These are phyloP conservation scores for Papilio machaon DNA, from an alignment of 1,140 invertebrate species.

Conservation along the genomic window DNA sequence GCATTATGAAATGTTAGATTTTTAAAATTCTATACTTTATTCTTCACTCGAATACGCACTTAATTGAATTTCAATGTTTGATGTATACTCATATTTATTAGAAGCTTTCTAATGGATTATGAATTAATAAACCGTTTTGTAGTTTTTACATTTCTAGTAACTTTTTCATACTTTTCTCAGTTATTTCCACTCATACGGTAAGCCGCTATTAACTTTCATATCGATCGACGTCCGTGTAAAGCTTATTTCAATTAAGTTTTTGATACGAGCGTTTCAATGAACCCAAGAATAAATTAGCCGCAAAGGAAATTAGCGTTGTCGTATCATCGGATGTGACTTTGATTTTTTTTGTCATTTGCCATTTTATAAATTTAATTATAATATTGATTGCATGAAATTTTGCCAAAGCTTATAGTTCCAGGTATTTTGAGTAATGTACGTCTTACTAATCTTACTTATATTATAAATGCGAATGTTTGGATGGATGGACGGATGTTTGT, in stretches of 20 bases:
- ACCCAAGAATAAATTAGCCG: slow-evolving; percentile 4
- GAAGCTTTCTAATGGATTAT: no score
- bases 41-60: no score
- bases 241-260: slow-evolving; percentile 3
- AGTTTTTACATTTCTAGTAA: not conserved
- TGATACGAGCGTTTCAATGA: slow-evolving; percentile 15
- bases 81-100: no score
- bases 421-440: no score
- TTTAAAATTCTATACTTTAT: no score
- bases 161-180: not conserved
- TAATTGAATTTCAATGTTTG: no score
- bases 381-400: not conserved
- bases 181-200: not conserved
- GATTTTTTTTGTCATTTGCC: not conserved
- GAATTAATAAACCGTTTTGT: no score
- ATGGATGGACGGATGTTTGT: no score
- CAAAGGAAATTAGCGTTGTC: slow-evolving; percentile 1
- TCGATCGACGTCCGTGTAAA: not conserved
- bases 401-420: no score
- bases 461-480: no score
- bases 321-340: not conserved
- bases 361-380: not conserved
- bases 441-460: no score
- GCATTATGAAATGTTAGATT: no score
- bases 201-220: not conserved